Evolutionary conservation across 2,113 vertebrate genomes (phyloP).

Genomic region (Gopherus evgoodei): DNA sequence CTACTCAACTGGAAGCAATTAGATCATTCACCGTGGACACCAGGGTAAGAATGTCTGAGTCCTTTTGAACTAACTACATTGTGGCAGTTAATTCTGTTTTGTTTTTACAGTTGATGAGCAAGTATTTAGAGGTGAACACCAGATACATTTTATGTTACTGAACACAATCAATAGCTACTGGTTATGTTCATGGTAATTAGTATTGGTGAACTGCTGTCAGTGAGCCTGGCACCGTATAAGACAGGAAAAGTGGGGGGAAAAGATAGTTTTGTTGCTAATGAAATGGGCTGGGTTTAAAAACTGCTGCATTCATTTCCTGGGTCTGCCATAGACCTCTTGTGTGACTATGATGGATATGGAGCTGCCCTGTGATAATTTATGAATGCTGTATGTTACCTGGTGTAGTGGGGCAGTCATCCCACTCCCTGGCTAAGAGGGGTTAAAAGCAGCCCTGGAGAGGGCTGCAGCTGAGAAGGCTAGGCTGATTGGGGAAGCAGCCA

Average conservation of each 20-base stretch:
- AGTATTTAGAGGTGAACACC: not conserved
- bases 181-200: rapidly evolving
- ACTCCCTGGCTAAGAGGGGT: too few relatives aligned
- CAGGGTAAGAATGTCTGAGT: not conserved
- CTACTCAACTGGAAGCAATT: not conserved
- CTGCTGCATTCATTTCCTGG: not conserved
- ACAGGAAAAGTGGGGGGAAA: not conserved
- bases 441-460: too few relatives aligned
- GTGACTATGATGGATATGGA: not conserved
- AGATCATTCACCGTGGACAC: not conserved
- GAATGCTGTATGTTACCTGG: not conserved
- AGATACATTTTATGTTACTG: not conserved
- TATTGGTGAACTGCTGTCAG: not conserved
- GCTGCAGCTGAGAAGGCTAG: too few relatives aligned
- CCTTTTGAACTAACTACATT: not conserved
- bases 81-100: not conserved
- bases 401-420: too few relatives aligned
- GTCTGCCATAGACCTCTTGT: not conserved
- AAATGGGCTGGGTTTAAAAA: not conserved
- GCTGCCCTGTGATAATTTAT: not conserved
- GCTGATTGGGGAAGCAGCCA: too few relatives aligned
- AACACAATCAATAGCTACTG: rapidly evolving
- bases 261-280: not conserved
- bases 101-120: not conserved
- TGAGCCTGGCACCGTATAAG: not conserved